Conservation (phyloP, 2,888 invertebrate genomes). For the Chrysotoxum bicinctum region DNA sequence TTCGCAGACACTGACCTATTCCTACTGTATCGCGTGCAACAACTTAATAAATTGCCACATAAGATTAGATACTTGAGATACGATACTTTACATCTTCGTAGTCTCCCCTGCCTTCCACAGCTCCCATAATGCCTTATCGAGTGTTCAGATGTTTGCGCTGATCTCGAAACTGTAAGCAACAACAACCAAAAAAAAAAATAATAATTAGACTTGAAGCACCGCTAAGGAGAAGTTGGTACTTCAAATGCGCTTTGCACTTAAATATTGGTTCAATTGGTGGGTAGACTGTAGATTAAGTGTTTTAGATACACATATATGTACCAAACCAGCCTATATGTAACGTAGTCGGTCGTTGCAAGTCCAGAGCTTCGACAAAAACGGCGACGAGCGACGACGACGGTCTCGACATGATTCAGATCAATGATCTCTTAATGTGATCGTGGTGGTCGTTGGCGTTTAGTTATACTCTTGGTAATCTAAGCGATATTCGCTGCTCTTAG, state of each 20-base stretch:
- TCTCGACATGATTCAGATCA: slow-evolving; percentile 58
- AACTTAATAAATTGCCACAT: slow-evolving; percentile 67
- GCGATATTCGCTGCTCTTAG: slow-evolving; percentile 48
- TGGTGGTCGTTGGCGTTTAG: slow-evolving; percentile 51
- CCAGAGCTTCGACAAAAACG: not conserved
- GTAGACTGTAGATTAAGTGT: slow-evolving; percentile 70
- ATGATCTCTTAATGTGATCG: slow-evolving; percentile 69
- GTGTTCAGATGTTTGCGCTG: slow-evolving; percentile 39
- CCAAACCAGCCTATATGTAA: not conserved
- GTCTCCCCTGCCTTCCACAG: not conserved
- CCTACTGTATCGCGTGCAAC: slow-evolving; percentile 71
- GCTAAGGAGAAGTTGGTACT: slow-evolving; percentile 41
- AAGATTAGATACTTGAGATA: slow-evolving; percentile 68
- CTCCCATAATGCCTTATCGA: not conserved
- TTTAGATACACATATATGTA: slow-evolving; percentile 38
- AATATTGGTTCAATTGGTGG: slow-evolving; percentile 70
- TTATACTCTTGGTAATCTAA: slow-evolving; percentile 25
- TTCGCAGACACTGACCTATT: slow-evolving; percentile 69
- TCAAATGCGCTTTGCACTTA: slow-evolving; percentile 64
- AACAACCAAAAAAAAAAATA: not conserved
- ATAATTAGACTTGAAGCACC: slow-evolving; percentile 24
- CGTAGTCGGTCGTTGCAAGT: not conserved
- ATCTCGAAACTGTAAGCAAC: slow-evolving; percentile 29
- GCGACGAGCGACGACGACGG: not conserved
- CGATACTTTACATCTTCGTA: slow-evolving; percentile 39